A percentile compares a stretch with the other conserved stretches of the same genome.
These are phyloP conservation scores for Poeciliopsis gracilis DNA, from an alignment of 2,797 vertebrate species.

Conservation along the genomic window DNA sequence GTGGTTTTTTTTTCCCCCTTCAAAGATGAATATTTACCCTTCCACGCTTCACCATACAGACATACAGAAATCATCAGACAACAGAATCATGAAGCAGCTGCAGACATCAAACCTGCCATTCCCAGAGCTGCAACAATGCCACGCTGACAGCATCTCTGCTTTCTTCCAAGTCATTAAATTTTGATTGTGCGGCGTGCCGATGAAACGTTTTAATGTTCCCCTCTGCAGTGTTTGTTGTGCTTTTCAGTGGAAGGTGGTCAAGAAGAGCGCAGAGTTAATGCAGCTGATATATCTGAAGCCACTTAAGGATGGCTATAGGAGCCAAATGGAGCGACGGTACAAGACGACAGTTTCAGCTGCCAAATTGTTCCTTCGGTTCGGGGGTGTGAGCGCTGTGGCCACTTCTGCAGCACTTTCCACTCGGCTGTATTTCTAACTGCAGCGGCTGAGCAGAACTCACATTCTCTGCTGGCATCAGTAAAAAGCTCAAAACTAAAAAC, in stretches of 20 bases:
- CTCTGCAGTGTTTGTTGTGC: constrained; percentile 19
- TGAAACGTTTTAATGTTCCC: constrained; percentile 29
- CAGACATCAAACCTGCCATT: background rate
- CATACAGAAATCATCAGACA: too few relatives aligned
- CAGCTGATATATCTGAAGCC: constrained; percentile 53
- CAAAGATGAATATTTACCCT: constrained; percentile 32
- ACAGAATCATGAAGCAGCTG: background rate
- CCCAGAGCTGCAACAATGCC: background rate
- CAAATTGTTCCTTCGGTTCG: constrained; percentile 8
- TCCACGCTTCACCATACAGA: background rate
- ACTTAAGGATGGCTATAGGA: constrained; percentile 34
- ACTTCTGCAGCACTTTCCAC: constrained; percentile 19
- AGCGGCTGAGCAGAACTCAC: constrained; percentile 4
- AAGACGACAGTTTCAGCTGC: constrained; percentile 12
- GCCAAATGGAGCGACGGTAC: constrained; percentile 42
- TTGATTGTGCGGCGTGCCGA: constrained; percentile 21
- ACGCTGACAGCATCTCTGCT: constrained; percentile 4
- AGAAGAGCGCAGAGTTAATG: constrained; percentile 27
- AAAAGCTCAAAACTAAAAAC: constrained; percentile 34
- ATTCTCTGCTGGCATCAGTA: constrained; percentile 14
- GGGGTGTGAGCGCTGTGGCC: constrained; percentile 2
- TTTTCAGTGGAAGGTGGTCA: constrained; percentile 14
- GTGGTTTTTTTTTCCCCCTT: background rate
- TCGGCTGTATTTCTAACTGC: constrained; percentile 36
- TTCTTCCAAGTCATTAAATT: constrained; percentile 37